Conservation (phyloP, 2,113 vertebrate species). For the Amazona guildingii region DNA sequence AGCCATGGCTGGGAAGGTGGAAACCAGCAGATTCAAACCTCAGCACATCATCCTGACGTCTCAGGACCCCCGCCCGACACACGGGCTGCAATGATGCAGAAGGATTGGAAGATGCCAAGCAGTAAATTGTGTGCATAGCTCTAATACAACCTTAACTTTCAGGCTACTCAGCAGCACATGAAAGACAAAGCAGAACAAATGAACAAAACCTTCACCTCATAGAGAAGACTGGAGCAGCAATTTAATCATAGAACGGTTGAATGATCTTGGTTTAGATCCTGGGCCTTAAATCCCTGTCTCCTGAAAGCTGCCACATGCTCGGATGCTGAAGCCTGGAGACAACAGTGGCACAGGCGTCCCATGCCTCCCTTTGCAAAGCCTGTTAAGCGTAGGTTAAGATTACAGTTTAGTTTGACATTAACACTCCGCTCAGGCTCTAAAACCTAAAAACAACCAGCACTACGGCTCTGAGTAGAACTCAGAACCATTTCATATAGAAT, state of each 20-base stretch:
- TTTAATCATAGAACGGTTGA: neutral
- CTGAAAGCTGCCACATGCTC: neutral
- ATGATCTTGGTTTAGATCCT: neutral
- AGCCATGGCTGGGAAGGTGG: neutral
- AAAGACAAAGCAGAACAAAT: constrained; percentile 38
- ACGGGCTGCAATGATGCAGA: neutral
- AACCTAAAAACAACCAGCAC: neutral
- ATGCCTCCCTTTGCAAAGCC: neutral
- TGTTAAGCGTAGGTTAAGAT: accelerated
- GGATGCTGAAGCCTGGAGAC: neutral
- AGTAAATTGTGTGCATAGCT: neutral
- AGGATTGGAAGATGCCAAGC: neutral
- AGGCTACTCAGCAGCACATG: neutral
- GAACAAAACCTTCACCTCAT: neutral
- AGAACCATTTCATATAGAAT: neutral
- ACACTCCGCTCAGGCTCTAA: neutral
- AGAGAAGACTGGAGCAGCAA: neutral
- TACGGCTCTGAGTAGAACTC: neutral
- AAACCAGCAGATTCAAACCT: neutral
- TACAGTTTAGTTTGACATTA: neutral
- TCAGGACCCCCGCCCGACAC: neutral
- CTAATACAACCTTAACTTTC: neutral
- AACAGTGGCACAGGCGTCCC: neutral
- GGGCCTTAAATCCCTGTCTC: neutral
- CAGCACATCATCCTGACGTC: neutral